phyloP scores from a whole-genome alignment of 2,888 invertebrate species.

The Caenorhabditis auriculariae region DNA sequence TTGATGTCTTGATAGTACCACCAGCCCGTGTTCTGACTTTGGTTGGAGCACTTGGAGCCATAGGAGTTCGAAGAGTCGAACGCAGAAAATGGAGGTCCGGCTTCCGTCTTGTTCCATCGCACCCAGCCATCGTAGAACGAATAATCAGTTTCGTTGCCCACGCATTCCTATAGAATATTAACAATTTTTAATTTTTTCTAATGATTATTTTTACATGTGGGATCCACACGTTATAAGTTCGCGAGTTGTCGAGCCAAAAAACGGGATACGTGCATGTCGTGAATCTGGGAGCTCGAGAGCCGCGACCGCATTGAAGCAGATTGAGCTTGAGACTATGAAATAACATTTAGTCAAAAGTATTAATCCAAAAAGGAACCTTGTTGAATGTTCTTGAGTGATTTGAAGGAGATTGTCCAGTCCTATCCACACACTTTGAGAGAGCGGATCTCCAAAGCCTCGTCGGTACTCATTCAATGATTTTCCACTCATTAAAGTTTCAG shows the following conservation, averaged over 20 bases:
- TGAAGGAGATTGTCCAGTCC: conserved; percentile 28
- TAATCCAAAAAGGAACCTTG: no score
- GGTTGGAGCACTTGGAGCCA: conserved; percentile 23
- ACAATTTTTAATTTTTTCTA: no score
- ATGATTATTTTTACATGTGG: no score
- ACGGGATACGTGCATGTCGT: conserved; percentile 29
- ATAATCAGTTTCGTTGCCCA: conserved; percentile 22
- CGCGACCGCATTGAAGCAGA: conserved; percentile 22
- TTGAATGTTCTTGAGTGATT: conserved; percentile 25
- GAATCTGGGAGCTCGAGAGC: conserved; percentile 5
- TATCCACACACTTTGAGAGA: conserved; percentile 19
- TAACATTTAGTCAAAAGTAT: no score
- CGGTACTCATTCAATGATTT: conserved; percentile 2
- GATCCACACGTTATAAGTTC: no score
- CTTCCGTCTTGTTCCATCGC: conserved; percentile 20
- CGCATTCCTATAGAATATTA: no score
- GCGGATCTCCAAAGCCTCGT: conserved; percentile 33
- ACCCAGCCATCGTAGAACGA: conserved; percentile 39
- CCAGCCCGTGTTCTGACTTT: conserved; percentile 33
- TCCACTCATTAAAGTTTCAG: conserved; percentile 3
- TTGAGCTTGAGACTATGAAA: conserved; percentile 23
- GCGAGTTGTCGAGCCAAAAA: no score
- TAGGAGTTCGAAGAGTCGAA: no score
- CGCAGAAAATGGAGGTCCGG: conserved; percentile 29
- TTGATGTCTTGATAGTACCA: no score